phyloP scores from a whole-genome alignment of 2,113 vertebrate species.

The Sclerurus mexicanus region DNA sequence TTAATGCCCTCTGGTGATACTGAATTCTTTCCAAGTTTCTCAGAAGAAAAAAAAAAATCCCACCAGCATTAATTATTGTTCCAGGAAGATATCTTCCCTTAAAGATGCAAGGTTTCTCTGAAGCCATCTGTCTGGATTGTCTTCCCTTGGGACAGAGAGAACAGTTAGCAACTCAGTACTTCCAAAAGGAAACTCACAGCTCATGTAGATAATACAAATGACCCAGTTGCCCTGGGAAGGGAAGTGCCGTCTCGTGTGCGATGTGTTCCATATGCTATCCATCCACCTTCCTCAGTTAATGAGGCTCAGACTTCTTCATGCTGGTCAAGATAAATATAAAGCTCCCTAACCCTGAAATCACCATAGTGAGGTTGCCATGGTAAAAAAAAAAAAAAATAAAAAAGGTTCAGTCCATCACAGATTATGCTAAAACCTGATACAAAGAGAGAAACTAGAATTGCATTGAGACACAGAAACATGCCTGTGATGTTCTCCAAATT shows the following conservation, averaged over 20 bases:
- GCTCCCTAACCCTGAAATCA: slow-evolving; percentile 7
- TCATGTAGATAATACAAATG: not conserved
- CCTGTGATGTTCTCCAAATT: not conserved
- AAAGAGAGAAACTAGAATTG: not conserved
- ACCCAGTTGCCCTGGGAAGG: slow-evolving; percentile 47
- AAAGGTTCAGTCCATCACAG: not conserved
- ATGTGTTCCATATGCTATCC: slow-evolving; percentile 24
- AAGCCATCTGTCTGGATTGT: slow-evolving; percentile 43
- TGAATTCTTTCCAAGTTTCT: slow-evolving; percentile 43
- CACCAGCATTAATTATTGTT: slow-evolving; percentile 53
- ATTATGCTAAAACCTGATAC: not conserved
- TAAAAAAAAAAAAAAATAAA: slow-evolving; percentile 22
- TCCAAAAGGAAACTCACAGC: slow-evolving; percentile 26
- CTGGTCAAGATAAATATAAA: slow-evolving; percentile 49
- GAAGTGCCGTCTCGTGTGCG: not conserved
- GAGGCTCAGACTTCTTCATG: slow-evolving; percentile 24
- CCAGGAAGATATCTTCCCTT: slow-evolving; percentile 29
- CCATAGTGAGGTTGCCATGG: slow-evolving; percentile 56
- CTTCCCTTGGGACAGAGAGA: slow-evolving; percentile 7
- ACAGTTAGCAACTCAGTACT: slow-evolving; percentile 10
- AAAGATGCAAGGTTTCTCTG: slow-evolving; percentile 48
- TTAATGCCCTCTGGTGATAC: slow-evolving; percentile 56
- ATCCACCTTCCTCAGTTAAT: slow-evolving; percentile 55
- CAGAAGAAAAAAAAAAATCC: not conserved
- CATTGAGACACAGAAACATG: not conserved